phyloP scores from a whole-genome alignment of 2,888 invertebrate species.

The Stenodema calcarata region DNA sequence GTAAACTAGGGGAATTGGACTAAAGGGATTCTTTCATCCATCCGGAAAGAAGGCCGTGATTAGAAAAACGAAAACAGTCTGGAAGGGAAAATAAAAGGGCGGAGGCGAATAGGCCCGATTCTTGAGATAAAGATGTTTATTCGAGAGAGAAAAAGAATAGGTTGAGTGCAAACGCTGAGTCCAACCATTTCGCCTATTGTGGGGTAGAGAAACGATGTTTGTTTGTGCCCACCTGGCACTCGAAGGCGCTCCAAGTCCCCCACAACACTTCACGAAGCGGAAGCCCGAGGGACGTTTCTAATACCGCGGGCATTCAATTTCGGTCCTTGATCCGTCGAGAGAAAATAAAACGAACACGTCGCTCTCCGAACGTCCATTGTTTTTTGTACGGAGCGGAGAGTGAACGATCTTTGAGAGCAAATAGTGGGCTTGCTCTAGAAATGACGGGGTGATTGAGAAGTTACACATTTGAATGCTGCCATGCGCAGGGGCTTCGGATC shows the following conservation, averaged over 20 bases:
- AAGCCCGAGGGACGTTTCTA: conserved; percentile 2
- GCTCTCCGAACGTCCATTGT: not conserved
- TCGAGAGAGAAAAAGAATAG: not conserved
- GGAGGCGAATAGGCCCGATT: not conserved
- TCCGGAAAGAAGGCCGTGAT: not conserved
- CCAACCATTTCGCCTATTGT: conserved; percentile 1
- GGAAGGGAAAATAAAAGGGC: not conserved
- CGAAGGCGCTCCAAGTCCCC: conserved; percentile 25
- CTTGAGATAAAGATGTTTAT: not conserved
- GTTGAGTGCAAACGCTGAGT: not conserved
- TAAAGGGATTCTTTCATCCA: not conserved
- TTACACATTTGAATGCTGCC: not conserved
- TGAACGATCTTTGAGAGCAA: not conserved
- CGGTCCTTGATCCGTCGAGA: not conserved
- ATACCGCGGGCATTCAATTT: not conserved
- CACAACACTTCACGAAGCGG: not conserved
- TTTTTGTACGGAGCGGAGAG: not conserved
- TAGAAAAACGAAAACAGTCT: not conserved
- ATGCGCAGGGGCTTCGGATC: too few species aligned
- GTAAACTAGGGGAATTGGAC: not conserved
- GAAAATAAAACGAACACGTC: not conserved
- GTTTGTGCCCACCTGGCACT: conserved; percentile 30
- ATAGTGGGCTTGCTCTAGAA: not conserved
- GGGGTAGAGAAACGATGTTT: not conserved
- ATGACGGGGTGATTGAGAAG: not conserved